A percentile compares a stretch with the other conserved stretches of the same genome.
Conservation (phyloP, 2,113 vertebrate species). For the Climacteris rufus region DNA sequence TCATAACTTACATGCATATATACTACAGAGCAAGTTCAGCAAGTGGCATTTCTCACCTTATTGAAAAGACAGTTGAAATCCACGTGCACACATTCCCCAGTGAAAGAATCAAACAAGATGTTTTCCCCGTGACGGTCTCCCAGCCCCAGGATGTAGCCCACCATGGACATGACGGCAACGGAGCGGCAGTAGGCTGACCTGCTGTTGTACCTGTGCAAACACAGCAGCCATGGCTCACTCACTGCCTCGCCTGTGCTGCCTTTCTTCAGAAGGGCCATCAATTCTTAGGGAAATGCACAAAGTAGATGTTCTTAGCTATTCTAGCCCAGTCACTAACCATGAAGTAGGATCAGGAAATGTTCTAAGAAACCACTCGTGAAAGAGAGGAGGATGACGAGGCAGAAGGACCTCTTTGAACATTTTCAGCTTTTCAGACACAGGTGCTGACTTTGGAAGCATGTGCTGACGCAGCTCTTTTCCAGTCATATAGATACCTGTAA, state of each 20-base stretch:
- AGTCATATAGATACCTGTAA: constrained; percentile 86
- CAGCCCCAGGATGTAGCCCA: constrained; percentile 94
- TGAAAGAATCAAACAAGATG: constrained; percentile 95
- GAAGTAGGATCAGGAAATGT: constrained; percentile 95
- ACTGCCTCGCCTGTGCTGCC: background rate
- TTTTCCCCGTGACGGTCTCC: constrained; percentile 97
- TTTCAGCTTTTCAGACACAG: constrained; percentile 87
- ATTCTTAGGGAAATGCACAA: background rate
- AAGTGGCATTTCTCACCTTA: constrained; percentile 77
- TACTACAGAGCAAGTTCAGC: background rate
- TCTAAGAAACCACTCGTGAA: constrained; percentile 95
- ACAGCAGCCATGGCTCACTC: background rate
- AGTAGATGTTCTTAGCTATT: background rate
- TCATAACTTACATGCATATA: background rate
- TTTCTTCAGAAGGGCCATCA: background rate
- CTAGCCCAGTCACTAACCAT: constrained; percentile 73
- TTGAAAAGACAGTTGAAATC: constrained; percentile 99
- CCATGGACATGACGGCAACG: constrained; percentile 98
- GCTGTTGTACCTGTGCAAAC: constrained; percentile 87
- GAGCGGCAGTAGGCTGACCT: constrained; percentile 95
- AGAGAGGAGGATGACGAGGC: constrained; percentile 89
- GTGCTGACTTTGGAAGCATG: constrained; percentile 88
- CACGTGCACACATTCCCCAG: constrained; percentile 94
- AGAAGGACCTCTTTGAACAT: constrained; percentile 90
- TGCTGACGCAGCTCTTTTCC: constrained; percentile 92